phyloP scores from a whole-genome alignment of 2,888 invertebrate species.

The Cyclophora albipunctata region DNA sequence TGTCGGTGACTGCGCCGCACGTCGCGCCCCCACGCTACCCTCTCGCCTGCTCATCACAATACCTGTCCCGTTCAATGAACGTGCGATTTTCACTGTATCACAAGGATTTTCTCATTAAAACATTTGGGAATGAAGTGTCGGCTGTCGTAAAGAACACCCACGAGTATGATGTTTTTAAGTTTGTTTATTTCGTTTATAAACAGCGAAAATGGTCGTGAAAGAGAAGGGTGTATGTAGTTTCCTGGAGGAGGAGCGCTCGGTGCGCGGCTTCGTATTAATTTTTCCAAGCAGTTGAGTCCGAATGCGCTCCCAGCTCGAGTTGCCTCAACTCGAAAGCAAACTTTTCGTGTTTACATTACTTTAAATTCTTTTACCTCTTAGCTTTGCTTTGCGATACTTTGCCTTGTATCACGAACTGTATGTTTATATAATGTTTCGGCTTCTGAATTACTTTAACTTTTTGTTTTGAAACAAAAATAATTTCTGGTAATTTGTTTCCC shows the following conservation, averaged over 20 bases:
- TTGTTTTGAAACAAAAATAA: constrained; percentile 3
- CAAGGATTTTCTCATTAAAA: constrained; percentile 31
- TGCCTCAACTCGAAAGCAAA: constrained; percentile 67
- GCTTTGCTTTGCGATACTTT: constrained; percentile 56
- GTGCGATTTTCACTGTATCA: constrained; percentile 29
- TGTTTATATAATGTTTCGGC: constrained; percentile 40
- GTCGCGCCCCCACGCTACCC: constrained; percentile 14
- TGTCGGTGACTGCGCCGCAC: constrained; percentile 38
- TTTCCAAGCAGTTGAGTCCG: constrained; percentile 72
- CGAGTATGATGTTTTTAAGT: constrained; percentile 38
- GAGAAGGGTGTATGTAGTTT: constrained; percentile 30
- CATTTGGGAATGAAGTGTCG: constrained; percentile 21
- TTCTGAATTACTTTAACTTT: constrained; percentile 13
- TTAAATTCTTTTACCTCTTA: constrained; percentile 65
- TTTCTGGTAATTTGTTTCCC: not conserved
- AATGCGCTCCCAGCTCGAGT: constrained; percentile 67
- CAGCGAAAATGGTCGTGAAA: constrained; percentile 44
- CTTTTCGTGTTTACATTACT: constrained; percentile 70
- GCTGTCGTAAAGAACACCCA: constrained; percentile 21
- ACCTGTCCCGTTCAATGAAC: constrained; percentile 30
- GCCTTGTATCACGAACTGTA: constrained; percentile 48
- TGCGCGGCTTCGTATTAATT: constrained; percentile 61
- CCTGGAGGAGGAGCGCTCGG: constrained; percentile 27
- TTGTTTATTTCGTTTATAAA: constrained; percentile 43
- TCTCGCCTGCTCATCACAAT: constrained; percentile 28